Evolutionary conservation across 2,113 vertebrate species (phyloP), one percentile per base, ranked within the genome.

Genomic region (Paradoxurus hermaphroditus): DNA sequence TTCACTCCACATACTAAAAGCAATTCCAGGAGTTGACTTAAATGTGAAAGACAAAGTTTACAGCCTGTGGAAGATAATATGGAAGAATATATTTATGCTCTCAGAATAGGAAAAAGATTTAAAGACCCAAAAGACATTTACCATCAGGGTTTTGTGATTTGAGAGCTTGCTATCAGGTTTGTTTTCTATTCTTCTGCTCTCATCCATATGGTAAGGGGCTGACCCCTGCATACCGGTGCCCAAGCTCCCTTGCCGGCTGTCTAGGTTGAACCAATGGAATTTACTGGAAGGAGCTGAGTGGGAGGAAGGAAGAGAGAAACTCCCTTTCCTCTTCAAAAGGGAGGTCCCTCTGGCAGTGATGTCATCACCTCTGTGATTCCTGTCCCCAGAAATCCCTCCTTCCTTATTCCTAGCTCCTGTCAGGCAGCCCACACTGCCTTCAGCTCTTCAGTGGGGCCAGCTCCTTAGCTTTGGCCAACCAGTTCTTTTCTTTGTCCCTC

Each of bases 41-140:
- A 34, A 51, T 68, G 39, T 86, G 59, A 67, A 90, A 23, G 7
- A 27, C n/a, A 36, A 44, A 59, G 49, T 70, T 65, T 68, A 39
- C 9, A 59, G 29, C 18, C 25, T 89, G 7, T 56, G 41, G 39
- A 41, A 73, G 7, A 19, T 39, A n/a, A 36, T 2, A 8, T 14
- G 21, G 44, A 89, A 94, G 68, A 81, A 44, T 49, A 27, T 77
- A 70, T 39, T 90, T 39, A 53, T 16, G 59, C 9, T 14, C 5
- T 95, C 49, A 84, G 49, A 83, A 83, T n/a, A 68, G 59, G 41
- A 82, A 62, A 94, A 16, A 27, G n/a, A 39, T 92, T 72, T 18
- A 53, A 91, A 46, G 51, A 89, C 34, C 7, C 36, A 84, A 23
- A 0, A 89, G 39, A 7, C 19, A 19, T n/a, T 84, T 49, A 15